phyloP scores from a whole-genome alignment of 2,113 vertebrate species.

The Pachyramphus minor region DNA sequence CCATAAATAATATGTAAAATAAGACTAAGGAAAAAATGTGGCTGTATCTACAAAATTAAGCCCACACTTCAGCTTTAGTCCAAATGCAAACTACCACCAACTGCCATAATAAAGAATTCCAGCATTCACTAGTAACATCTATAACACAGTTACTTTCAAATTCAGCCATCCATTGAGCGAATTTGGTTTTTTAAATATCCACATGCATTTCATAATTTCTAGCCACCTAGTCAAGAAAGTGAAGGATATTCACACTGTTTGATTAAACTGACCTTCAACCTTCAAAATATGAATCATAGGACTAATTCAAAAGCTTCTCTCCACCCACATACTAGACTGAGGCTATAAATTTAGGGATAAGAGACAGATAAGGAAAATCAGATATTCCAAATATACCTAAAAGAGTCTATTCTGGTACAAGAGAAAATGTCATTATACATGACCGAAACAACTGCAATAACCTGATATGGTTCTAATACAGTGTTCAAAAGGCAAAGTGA shows the following conservation, averaged over 20 bases:
- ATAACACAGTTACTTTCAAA: not conserved
- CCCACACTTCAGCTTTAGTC: not conserved
- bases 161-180: not conserved
- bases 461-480: not conserved
- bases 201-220: not conserved
- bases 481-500: not conserved
- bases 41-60: not conserved
- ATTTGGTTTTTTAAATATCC: not conserved
- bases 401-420: not conserved
- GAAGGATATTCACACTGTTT: not conserved
- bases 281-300: not conserved
- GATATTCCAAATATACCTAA: not conserved
- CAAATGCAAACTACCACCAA: not conserved
- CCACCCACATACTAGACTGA: not conserved
- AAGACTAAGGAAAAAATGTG: not conserved
- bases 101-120: not conserved
- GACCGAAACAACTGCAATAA: not conserved
- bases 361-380: not conserved
- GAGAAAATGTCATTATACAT: not conserved
- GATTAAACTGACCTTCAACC: not conserved
- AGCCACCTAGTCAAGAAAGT: not conserved
- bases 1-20: not conserved
- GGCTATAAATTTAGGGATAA: not conserved
- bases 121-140: not conserved
- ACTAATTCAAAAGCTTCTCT: not conserved